Base-by-base conservation (phyloP, 2,888 invertebrate genomes). In the Peribatodes rhomboidaria region DNA sequence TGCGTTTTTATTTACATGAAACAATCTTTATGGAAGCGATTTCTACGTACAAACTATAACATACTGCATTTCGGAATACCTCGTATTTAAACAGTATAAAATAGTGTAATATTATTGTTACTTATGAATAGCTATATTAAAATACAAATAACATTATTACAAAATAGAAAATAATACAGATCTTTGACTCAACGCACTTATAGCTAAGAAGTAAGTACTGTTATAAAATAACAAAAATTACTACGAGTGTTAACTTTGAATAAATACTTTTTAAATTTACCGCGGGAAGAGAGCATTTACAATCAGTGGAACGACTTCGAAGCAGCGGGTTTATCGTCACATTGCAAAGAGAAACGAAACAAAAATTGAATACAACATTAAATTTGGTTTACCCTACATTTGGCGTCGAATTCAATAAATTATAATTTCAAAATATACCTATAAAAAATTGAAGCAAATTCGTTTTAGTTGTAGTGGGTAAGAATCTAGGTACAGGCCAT, bases 101-200 rank as follows among this genome's bases (percentile, higher is more conserved):
- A 92, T 92, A 85, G 16, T 54, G n/a, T 53, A 85, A 71, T 72
- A 69, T 73, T 35, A 44, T 69, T 68, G 85, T 85, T 82, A 75
- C 88, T 88, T 89, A 89, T 71, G 70, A 73, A 69, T 79, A 82
- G 74, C 80, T 86, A 87, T 78, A 74, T 80, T 75, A 87, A 88
- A 90, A 92, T 90, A 89, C 83, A 88, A 88, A 84, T 90, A 90
- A 90, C 92, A 86, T 87, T 89, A 90, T 88, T 92, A 93, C 87
- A 92, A 92, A 90, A 91, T 92, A 92, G 83, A 89, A 91, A 91
- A 92, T 93, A 93, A 93, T 93, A 93, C 92, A 93, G 92, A 93
- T 93, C 92, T 92, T 91, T 93, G 92, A 92, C 92, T 93, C 88
- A 87, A 89, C 88, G 86, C 86, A 83, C 92, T 90, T 92, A 92